Evolutionary conservation across 2,797 vertebrate species (phyloP).

Genomic region (Esox masquinongy): DNA sequence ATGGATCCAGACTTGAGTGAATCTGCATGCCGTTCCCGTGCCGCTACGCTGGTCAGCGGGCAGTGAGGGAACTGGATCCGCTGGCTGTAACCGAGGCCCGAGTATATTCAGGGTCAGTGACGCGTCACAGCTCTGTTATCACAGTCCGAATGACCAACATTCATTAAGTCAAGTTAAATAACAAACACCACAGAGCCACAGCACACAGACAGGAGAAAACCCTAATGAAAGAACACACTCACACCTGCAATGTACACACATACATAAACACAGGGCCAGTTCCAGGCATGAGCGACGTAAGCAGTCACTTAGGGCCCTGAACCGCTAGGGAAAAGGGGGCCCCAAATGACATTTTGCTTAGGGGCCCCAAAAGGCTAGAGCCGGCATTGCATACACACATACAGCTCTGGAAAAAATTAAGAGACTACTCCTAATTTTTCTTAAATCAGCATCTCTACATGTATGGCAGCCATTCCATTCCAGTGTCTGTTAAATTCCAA

Average conservation of each 20-base stretch:
- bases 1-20: constrained; percentile 4
- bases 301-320: no score
- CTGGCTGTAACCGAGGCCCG: not conserved
- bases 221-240: not conserved
- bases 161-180: constrained; percentile 10
- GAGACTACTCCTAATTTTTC: no score
- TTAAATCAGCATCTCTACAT: no score
- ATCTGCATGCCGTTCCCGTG: constrained; percentile 4
- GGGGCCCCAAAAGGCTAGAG: no score
- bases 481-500: no score
- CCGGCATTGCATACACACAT: not conserved
- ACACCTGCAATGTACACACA: not conserved
- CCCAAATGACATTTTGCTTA: no score
- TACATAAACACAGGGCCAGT: no score
- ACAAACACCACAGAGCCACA: not conserved
- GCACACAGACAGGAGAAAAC: not conserved
- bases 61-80: not conserved
- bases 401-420: no score
- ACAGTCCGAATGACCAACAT: not conserved
- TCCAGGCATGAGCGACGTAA: no score
- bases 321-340: no score
- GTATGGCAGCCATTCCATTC: no score
- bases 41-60: not conserved
- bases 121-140: not conserved
- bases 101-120: constrained; percentile 23